Evolutionary conservation across 2,888 invertebrate species (phyloP).

Genomic region (Monoplex corrugatus): DNA sequence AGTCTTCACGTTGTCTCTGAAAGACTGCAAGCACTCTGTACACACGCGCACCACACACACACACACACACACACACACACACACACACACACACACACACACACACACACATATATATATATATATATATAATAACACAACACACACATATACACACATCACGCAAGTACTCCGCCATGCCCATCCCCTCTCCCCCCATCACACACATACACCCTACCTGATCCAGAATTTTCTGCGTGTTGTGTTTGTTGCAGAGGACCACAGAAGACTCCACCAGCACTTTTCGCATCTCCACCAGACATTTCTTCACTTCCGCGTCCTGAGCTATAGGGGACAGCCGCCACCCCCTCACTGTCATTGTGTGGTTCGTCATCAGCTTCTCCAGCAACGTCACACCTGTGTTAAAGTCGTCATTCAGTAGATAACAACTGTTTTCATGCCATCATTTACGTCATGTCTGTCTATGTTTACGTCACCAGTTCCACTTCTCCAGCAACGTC

Average conservation of each 20-base stretch:
- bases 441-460: neutral
- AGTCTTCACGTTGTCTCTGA: too few species aligned
- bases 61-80: constrained; percentile 23
- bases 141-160: neutral
- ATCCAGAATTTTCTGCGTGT: constrained; percentile 67
- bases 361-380: constrained; percentile 70
- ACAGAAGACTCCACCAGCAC: constrained; percentile 73
- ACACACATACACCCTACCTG: constrained; percentile 61
- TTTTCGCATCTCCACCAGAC: constrained; percentile 74
- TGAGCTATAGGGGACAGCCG: constrained; percentile 60
- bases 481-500: neutral
- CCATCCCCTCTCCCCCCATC: neutral
- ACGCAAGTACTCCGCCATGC: neutral
- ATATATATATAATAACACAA: neutral
- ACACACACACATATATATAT: neutral
- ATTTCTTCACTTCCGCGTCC: constrained; percentile 65
- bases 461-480: neutral
- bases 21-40: too few species aligned
- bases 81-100: constrained; percentile 30
- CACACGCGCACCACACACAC: neutral
- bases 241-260: constrained; percentile 67
- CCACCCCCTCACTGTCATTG: constrained; percentile 73
- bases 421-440: neutral
- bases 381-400: constrained; percentile 70
- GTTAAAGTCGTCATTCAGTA: neutral